Evolutionary conservation across 2,888 invertebrate species (phyloP).

Genomic region (Cantharis lateralis): DNA sequence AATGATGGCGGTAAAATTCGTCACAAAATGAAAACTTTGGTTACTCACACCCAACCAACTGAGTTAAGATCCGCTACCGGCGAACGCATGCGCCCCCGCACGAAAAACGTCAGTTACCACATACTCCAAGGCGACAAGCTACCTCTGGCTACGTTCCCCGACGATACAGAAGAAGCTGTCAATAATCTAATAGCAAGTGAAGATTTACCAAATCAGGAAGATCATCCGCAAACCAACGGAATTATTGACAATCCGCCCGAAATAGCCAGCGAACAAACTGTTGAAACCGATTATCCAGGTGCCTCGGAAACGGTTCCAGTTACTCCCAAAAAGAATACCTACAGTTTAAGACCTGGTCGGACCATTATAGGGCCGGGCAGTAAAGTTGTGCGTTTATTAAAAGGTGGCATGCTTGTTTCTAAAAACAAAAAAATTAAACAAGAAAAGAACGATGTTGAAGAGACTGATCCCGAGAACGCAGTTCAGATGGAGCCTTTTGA

Average conservation of each 20-base stretch:
- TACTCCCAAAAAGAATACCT: slow-evolving; percentile 23
- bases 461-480: slow-evolving; percentile 51
- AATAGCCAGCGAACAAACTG: slow-evolving; percentile 47
- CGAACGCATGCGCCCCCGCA: slow-evolving; percentile 62
- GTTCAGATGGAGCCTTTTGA: neutral
- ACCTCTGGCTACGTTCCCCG: slow-evolving; percentile 60
- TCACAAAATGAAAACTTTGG: slow-evolving; percentile 63
- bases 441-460: slow-evolving; percentile 40
- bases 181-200: slow-evolving; percentile 37
- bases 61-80: slow-evolving; percentile 55
- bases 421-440: slow-evolving; percentile 45
- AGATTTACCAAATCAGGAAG: slow-evolving; percentile 40
- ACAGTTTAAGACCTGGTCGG: slow-evolving; percentile 48
- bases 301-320: slow-evolving; percentile 43
- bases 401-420: slow-evolving; percentile 54
- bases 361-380: slow-evolving; percentile 53
- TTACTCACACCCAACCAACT: slow-evolving; percentile 59
- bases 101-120: slow-evolving; percentile 69
- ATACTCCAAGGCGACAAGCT: slow-evolving; percentile 60
- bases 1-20: slow-evolving; percentile 59
- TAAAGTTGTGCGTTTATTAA: slow-evolving; percentile 52
- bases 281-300: slow-evolving; percentile 42
- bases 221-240: slow-evolving; percentile 46
- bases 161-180: slow-evolving; percentile 48
- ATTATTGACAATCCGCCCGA: slow-evolving; percentile 44